These are phyloP conservation scores for Beris morrisii DNA, from an alignment of 2,888 invertebrate species.

Conservation along the genomic window DNA sequence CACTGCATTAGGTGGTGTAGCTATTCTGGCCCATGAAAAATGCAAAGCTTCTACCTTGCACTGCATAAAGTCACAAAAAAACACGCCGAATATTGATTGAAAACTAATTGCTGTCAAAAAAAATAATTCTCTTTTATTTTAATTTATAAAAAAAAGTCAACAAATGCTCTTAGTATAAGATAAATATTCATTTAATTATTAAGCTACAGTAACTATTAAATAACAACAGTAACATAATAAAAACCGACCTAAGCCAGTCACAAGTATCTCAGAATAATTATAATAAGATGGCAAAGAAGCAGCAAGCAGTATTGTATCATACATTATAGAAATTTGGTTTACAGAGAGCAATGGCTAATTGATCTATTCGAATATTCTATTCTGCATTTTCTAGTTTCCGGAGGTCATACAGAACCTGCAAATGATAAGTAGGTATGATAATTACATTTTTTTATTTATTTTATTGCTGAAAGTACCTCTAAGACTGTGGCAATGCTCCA, in stretches of 20 bases:
- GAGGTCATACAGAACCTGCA: constrained; percentile 27
- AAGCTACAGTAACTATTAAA: constrained; percentile 4
- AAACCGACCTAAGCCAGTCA: too few relatives aligned
- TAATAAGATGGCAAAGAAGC: not conserved
- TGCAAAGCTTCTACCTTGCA: too few relatives aligned
- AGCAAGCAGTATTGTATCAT: too few relatives aligned
- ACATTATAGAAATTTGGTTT: too few relatives aligned
- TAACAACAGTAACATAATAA: constrained; percentile 14
- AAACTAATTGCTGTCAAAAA: too few relatives aligned
- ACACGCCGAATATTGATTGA: too few relatives aligned
- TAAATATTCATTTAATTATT: constrained; percentile 19
- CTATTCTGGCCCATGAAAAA: too few relatives aligned
- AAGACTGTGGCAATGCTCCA: constrained; percentile 91
- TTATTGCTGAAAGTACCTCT: constrained; percentile 65
- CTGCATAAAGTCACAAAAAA: too few relatives aligned
- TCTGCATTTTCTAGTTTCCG: constrained; percentile 10
- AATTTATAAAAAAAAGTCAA: constrained; percentile 25
- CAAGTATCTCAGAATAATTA: constrained; percentile 5
- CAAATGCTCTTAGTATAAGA: constrained; percentile 22
- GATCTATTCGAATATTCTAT: not conserved
- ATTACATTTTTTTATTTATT: not conserved
- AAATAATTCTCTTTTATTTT: too few relatives aligned
- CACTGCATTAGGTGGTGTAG: too few relatives aligned
- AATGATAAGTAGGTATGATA: not conserved
- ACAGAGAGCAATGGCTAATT: not conserved